A percentile compares a stretch with the other conserved stretches of the same genome.
Conservation (phyloP, 2,113 vertebrate species). For the Pseudorasbora parva region DNA sequence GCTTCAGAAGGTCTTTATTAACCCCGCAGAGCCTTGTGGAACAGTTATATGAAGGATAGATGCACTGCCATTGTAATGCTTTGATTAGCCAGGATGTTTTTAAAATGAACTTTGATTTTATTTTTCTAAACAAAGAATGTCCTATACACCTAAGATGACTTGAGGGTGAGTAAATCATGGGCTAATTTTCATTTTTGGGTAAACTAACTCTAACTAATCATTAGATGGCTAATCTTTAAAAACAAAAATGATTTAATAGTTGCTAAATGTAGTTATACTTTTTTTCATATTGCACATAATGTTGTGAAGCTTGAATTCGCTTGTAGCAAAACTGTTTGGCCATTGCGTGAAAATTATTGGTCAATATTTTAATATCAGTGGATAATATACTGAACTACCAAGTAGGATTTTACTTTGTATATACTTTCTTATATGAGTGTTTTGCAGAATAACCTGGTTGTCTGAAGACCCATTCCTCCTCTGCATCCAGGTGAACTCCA, state of each 20-base stretch:
- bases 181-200: no score
- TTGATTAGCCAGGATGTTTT: no score
- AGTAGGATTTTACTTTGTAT: not conserved
- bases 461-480: constrained; percentile 76
- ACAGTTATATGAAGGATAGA: no score
- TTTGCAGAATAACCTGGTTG: constrained; percentile 65
- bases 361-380: no score
- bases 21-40: no score
- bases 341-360: not conserved
- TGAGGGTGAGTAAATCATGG: no score
- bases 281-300: not conserved
- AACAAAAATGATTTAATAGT: not conserved
- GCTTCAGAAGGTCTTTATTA: no score
- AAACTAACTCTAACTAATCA: no score
- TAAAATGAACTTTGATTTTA: no score
- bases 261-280: not conserved
- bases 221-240: not conserved
- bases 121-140: no score
- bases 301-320: not conserved
- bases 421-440: not conserved
- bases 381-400: not conserved
- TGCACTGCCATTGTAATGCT: no score
- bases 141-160: no score
- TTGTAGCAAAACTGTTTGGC: not conserved
- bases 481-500: constrained; percentile 70